These are phyloP conservation scores for Geodia barretti DNA, from an alignment of 37 sponge, comb jelly and placozoan species.

Conservation along the genomic window DNA sequence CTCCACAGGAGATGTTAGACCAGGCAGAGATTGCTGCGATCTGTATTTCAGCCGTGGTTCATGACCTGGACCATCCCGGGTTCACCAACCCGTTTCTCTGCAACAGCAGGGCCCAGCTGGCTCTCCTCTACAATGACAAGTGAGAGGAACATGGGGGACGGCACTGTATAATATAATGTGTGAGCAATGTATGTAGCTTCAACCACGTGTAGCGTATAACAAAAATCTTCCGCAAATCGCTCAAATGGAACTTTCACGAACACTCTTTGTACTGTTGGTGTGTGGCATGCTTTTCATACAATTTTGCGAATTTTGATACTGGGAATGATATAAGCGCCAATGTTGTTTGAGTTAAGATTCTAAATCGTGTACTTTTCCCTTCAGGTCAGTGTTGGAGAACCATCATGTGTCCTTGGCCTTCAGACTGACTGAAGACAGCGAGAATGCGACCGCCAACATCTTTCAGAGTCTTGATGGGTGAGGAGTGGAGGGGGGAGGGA, in stretches of 20 bases:
- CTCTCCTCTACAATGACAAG: slow-evolving; percentile 88
- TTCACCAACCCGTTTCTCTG: slow-evolving; percentile 82
- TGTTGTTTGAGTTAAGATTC: too few relatives aligned
- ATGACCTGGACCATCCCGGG: slow-evolving; percentile 92
- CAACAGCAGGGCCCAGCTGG: slow-evolving; percentile 58
- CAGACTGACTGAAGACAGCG: slow-evolving; percentile 61
- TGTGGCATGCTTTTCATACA: too few relatives aligned
- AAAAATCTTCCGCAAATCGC: too few relatives aligned
- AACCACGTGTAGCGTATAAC: too few relatives aligned
- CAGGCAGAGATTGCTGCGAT: slow-evolving; percentile 64
- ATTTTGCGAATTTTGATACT: too few relatives aligned
- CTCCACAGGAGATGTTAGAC: slow-evolving; percentile 61
- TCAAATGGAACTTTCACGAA: too few relatives aligned
- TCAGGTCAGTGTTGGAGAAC: slow-evolving; percentile 83
- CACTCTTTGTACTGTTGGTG: too few relatives aligned
- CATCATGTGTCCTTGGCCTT: slow-evolving; percentile 82
- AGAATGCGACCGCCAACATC: slow-evolving; percentile 62
- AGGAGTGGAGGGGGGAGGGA: neutral
- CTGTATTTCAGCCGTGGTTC: slow-evolving; percentile 74
- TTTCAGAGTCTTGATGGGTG: slow-evolving; percentile 74
- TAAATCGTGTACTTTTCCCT: too few relatives aligned
- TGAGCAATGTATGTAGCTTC: too few relatives aligned
- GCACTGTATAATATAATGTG: too few relatives aligned
- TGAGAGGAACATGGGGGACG: too few relatives aligned
- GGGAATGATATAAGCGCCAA: too few relatives aligned